phyloP scores from a whole-genome alignment of 2,888 invertebrate genomes.

The Stenodema calcarata region DNA sequence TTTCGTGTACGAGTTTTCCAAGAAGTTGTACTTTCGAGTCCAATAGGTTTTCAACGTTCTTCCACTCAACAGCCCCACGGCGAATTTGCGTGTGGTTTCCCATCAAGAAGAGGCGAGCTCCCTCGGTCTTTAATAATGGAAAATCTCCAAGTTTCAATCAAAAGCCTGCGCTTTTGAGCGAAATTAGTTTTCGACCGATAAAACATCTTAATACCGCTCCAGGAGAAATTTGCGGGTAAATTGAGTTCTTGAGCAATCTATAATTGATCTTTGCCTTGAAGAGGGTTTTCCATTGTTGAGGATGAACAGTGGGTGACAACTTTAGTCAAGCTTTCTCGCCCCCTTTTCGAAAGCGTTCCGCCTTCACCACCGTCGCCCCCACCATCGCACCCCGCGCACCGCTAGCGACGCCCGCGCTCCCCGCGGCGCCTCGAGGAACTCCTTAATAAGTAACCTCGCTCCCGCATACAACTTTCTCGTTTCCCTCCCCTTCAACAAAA shows the following conservation, averaged over 20 bases:
- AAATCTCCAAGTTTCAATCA: neutral
- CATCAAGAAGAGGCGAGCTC: too few species aligned
- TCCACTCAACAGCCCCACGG: too few species aligned
- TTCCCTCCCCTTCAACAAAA: conserved; percentile 40
- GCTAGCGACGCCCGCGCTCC: neutral
- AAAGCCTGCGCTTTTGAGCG: neutral
- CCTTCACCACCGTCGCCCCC: conserved; percentile 5
- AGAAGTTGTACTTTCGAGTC: too few species aligned
- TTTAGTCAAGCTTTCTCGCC: conserved; percentile 27
- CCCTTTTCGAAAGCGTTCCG: neutral
- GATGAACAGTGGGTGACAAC: conserved; percentile 43
- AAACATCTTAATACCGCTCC: neutral
- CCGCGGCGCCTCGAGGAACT: conserved; percentile 13
- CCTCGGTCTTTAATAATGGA: neutral
- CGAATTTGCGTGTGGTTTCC: too few species aligned
- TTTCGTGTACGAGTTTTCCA: too few species aligned
- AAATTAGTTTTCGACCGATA: neutral
- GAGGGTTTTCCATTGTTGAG: conserved; percentile 46
- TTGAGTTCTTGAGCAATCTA: conserved; percentile 48
- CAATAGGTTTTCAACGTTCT: too few species aligned
- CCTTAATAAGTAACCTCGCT: conserved; percentile 44
- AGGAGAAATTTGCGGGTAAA: neutral
- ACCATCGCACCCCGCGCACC: neutral
- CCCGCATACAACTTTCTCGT: conserved; percentile 44
- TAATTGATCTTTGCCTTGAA: conserved; percentile 50